phyloP scores from a whole-genome alignment of 2,888 invertebrate species.

The Noctua janthe region DNA sequence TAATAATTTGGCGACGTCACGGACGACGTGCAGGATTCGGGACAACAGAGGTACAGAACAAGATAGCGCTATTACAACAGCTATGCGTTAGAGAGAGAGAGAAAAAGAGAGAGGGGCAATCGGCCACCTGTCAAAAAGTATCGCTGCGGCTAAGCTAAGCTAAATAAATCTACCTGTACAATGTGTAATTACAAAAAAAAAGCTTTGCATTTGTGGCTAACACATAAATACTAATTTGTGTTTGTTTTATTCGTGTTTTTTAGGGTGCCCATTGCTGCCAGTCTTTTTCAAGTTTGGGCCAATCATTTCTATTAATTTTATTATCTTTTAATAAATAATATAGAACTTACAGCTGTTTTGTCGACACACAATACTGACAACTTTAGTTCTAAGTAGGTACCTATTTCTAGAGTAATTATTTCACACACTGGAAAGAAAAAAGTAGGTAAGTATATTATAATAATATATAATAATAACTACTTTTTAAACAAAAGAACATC shows the following conservation, averaged over 20 bases:
- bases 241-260: neutral
- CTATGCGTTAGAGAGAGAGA: slow-evolving; percentile 14
- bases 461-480: no score
- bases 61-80: neutral
- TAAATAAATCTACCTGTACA: neutral
- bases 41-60: neutral
- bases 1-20: neutral
- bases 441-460: no score
- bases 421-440: neutral
- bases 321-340: neutral
- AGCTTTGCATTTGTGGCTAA: neutral
- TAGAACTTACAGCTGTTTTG: neutral
- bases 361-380: neutral
- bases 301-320: neutral
- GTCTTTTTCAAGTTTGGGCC: neutral
- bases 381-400: neutral
- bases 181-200: neutral
- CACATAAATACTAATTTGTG: neutral
- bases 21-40: neutral
- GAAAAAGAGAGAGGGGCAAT: neutral
- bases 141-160: neutral
- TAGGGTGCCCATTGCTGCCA: neutral
- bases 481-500: neutral
- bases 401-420: neutral
- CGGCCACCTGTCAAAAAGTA: neutral